Conservation (phyloP, 30 jellyfish, hydroid and myxozoan genomes). For the Aurelia sp. region DNA sequence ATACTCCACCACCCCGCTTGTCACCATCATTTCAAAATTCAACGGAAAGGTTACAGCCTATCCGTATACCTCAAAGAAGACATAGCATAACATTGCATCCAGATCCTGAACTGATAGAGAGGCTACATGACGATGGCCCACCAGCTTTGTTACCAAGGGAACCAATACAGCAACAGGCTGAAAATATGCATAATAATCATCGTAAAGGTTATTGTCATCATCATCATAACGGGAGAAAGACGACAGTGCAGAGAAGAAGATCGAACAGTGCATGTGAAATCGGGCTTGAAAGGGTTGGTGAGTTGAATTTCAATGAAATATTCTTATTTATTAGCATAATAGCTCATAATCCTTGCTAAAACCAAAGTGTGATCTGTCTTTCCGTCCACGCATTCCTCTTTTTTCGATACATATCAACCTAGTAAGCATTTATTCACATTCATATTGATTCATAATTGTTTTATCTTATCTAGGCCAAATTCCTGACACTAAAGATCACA, state of each 20-base stretch:
- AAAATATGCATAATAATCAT: no score
- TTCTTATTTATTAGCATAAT: no score
- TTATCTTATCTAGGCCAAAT: background rate
- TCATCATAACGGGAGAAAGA: background rate
- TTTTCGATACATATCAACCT: no score
- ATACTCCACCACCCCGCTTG: constrained; percentile 62
- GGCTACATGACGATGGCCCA: background rate
- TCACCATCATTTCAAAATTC: constrained; percentile 61
- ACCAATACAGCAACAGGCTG: constrained; percentile 27
- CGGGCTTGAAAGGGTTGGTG: background rate
- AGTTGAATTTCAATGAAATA: background rate
- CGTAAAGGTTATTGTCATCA: no score
- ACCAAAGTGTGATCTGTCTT: no score
- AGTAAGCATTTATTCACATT: no score
- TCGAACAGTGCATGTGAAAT: constrained; percentile 3
- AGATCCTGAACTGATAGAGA: background rate
- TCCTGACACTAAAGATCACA: constrained; percentile 15
- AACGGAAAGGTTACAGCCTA: constrained; percentile 19
- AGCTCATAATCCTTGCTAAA: no score
- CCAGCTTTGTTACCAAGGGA: constrained; percentile 57
- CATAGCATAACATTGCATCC: constrained; percentile 25
- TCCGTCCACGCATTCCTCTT: no score
- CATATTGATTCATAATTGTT: no score
- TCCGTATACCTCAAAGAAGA: constrained; percentile 10
- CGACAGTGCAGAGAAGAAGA: background rate